A percentile compares a stretch with the other conserved stretches of the same genome.
Evolutionary conservation across 2,113 vertebrate genomes (phyloP).

Genomic region (Alethe diademata): DNA sequence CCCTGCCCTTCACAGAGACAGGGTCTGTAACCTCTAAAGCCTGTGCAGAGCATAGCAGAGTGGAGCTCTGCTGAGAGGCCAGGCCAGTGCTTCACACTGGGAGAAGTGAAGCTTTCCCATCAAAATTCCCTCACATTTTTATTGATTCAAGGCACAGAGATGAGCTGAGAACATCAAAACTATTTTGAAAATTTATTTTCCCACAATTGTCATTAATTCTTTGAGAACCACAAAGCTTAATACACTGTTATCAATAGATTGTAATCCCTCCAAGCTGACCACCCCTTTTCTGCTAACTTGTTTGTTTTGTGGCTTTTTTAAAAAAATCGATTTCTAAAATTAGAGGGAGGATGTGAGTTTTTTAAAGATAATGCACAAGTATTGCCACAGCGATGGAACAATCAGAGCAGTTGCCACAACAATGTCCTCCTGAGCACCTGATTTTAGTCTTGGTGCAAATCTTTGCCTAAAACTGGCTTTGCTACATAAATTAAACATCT

Average conservation of each 20-base stretch:
- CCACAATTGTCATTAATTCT: neutral
- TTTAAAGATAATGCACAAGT: neutral
- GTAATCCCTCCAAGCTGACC: neutral
- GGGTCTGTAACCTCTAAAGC: neutral
- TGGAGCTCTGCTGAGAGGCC: neutral
- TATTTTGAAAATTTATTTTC: neutral
- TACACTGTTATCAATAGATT: neutral
- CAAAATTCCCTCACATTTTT: neutral
- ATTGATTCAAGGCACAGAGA: neutral
- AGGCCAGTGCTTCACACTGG: rapidly evolving
- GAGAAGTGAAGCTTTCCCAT: neutral
- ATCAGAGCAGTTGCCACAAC: neutral
- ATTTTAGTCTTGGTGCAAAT: neutral
- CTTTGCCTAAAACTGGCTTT: neutral
- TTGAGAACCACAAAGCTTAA: neutral
- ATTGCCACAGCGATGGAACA: neutral
- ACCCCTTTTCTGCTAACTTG: neutral
- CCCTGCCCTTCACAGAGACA: neutral
- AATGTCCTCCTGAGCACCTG: neutral
- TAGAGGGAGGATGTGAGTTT: neutral
- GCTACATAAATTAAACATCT: neutral
- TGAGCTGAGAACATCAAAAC: neutral
- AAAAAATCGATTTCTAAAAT: neutral
- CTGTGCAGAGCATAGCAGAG: neutral
- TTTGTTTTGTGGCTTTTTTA: neutral